A percentile compares a stretch with the other conserved stretches of the same genome.
Evolutionary conservation across 2,888 invertebrate genomes (phyloP).

Genomic region (Netelia fuscicornis): DNA sequence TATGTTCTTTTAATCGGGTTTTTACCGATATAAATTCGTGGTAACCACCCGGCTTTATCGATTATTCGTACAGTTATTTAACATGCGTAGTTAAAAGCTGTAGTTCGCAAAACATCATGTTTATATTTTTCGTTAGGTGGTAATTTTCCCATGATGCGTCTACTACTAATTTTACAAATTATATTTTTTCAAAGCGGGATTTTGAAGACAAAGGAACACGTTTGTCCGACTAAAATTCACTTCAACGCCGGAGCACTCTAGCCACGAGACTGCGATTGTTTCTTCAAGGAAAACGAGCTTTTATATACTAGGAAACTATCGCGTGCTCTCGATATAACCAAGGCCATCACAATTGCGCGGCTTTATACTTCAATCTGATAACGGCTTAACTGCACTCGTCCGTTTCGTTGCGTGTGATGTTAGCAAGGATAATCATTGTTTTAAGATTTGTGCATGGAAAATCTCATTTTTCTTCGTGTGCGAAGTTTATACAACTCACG

Average conservation of each 20-base stretch:
- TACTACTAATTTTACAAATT: background rate
- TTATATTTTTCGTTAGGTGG: background rate
- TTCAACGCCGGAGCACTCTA: constrained; percentile 35
- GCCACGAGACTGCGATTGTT: constrained; percentile 60
- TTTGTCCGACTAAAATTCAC: constrained; percentile 26
- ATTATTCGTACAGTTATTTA: constrained; percentile 40
- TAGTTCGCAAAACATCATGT: background rate
- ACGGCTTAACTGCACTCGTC: constrained; percentile 36
- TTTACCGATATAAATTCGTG: constrained; percentile 10
- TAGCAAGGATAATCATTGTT: constrained; percentile 15
- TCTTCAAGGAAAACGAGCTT: constrained; percentile 49
- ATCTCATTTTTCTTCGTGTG: background rate
- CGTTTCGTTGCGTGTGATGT: constrained; percentile 23
- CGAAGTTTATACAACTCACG: background rate
- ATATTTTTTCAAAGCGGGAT: background rate
- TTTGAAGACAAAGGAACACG: constrained; percentile 3
- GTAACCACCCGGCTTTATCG: constrained; percentile 44
- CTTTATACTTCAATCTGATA: constrained; percentile 28
- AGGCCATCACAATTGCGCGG: constrained; percentile 45
- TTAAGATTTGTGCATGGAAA: constrained; percentile 32
- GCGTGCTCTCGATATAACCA: constrained; percentile 63
- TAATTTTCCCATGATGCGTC: background rate
- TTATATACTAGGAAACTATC: constrained; percentile 49
- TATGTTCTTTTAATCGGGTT: constrained; percentile 18
- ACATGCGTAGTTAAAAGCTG: background rate